Evolutionary conservation across 2,888 invertebrate genomes (phyloP).

Genomic region (Crepidodera aurea): DNA sequence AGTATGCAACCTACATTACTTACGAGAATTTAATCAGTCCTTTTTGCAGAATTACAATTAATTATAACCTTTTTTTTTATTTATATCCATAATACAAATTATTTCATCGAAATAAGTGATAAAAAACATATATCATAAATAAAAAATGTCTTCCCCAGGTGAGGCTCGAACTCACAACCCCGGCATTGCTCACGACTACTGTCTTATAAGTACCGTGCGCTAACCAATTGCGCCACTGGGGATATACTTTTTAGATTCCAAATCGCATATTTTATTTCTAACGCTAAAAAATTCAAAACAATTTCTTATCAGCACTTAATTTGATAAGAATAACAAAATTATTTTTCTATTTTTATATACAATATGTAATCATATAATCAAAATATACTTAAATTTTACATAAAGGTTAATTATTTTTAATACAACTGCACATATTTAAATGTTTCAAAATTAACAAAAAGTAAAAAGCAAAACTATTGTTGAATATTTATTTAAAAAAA

Average conservation of each 20-base stretch:
- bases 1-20: conserved; percentile 16
- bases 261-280: neutral
- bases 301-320: neutral
- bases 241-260: conserved; percentile 16
- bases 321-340: too few species aligned
- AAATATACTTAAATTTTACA: too few species aligned
- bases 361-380: too few species aligned
- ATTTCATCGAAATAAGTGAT: neutral
- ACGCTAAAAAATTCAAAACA: neutral
- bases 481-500: too few species aligned
- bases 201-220: conserved; percentile 99
- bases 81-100: neutral
- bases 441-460: too few species aligned
- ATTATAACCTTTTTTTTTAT: too few species aligned
- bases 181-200: conserved; percentile 97
- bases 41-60: too few species aligned
- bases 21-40: neutral
- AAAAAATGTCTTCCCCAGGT: conserved; percentile 60
- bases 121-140: conserved; percentile 19
- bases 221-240: conserved; percentile 99
- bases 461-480: too few species aligned
- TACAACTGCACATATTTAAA: too few species aligned
- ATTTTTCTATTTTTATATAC: too few species aligned
- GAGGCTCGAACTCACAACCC: conserved; percentile 99
- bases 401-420: too few species aligned